phyloP scores from a whole-genome alignment of 2,797 vertebrate species.

The Lithobates pipiens region DNA sequence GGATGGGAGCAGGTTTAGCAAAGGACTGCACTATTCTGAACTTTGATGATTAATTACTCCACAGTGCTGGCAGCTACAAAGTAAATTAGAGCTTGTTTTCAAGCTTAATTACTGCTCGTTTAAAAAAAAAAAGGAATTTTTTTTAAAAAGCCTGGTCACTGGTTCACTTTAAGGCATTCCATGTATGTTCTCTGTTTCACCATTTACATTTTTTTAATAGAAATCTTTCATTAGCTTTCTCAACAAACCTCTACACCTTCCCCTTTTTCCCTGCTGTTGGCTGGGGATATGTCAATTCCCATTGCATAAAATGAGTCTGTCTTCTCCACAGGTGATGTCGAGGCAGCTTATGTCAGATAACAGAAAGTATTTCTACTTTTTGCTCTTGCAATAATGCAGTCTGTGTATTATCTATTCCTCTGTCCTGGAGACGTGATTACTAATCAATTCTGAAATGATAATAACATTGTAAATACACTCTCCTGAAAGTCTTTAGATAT shows the following conservation, averaged over 20 bases:
- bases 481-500: constrained; percentile 52
- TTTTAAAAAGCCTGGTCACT: too few species aligned
- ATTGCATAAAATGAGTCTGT: constrained; percentile 47
- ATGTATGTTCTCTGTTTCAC: not conserved
- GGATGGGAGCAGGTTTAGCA: too few species aligned
- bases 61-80: not conserved
- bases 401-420: constrained; percentile 39
- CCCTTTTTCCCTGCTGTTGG: not conserved
- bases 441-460: constrained; percentile 59
- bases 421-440: constrained; percentile 45
- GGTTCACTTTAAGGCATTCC: not conserved
- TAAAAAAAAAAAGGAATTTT: not conserved
- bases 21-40: not conserved
- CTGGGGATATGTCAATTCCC: constrained; percentile 29
- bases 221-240: not conserved
- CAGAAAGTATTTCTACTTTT: not conserved
- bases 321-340: constrained; percentile 33
- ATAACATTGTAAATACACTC: constrained; percentile 59
- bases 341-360: constrained; percentile 22
- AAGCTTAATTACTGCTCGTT: too few species aligned
- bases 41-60: not conserved
- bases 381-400: not conserved
- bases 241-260: constrained; percentile 14
- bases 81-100: too few species aligned
- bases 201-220: constrained; percentile 14